Conservation (phyloP, 1,140 invertebrate species). For the Drosophila elegans region DNA sequence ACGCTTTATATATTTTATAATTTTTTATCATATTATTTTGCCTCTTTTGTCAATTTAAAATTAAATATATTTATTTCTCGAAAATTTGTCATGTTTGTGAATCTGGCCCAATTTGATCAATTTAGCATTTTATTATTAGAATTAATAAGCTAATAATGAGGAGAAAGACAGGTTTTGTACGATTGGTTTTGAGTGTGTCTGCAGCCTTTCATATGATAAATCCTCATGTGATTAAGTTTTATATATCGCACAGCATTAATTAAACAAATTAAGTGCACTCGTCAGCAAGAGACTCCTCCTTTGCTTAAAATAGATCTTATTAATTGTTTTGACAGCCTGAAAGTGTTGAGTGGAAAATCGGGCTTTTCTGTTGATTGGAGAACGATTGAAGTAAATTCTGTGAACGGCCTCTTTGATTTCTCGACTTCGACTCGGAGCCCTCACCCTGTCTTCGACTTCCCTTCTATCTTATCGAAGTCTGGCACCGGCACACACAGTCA, state of each 20-base stretch:
- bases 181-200: too few species aligned
- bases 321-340: constrained; percentile 1
- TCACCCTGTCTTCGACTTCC: not conserved
- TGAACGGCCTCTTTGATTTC: constrained; percentile 40
- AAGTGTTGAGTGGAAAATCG: not conserved
- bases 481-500: constrained; percentile 32
- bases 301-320: not conserved
- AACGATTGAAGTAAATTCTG: constrained; percentile 20
- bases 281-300: not conserved
- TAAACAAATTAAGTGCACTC: not conserved
- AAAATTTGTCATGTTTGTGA: too few species aligned
- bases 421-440: not conserved
- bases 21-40: too few species aligned
- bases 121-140: too few species aligned
- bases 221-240: not conserved
- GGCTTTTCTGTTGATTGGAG: constrained; percentile 15
- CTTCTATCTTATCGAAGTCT: constrained; percentile 49
- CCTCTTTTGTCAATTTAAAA: too few species aligned
- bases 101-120: too few species aligned
- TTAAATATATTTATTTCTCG: too few species aligned
- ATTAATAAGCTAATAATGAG: too few species aligned
- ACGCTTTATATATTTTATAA: too few species aligned
- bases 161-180: too few species aligned
- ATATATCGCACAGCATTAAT: not conserved
- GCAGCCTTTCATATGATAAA: too few species aligned